Evolutionary conservation across 2,888 invertebrate genomes (phyloP), one percentile per base, ranked within the genome.

Genomic region (Leptogaster cylindrica): DNA sequence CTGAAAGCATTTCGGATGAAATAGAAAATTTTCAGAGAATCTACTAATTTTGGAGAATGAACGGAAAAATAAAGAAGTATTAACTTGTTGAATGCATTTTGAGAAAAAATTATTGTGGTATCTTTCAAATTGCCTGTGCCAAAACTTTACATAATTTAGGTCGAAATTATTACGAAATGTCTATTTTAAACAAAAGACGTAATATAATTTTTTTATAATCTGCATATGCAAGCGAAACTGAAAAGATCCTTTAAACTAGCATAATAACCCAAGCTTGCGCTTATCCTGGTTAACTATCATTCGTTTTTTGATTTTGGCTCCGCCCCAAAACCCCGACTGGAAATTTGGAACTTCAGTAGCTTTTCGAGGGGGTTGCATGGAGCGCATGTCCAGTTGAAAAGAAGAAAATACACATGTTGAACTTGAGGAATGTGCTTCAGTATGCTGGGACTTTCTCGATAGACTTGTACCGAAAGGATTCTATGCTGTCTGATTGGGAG

Each of bases 191-290:
- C 52, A 33, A 52, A 33, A 33, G 52, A 18, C 14, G n/a, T 10
- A 52, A 52, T 16, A 14, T 52, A 52, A 33, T 12, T 20, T 18
- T 16, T 16, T 52, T 52, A 52, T 18, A 52, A 52, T 12, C 8
- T 52, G 33, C 33, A 33, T 52, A n/a, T 16, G 33, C 20, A 10
- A 16, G 8, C 4, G 8, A 16, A 52, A 33, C 31, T 16, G 20
- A 33, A n/a, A 52, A 16, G 3, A 27, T 52, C 33, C 14, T 52
- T 52, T 25, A 20, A 52, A 52, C 28, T 52, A 18, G 39, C 25
- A 58, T 27, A 39, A 58, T 58, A 41, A n/a, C 25, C 41, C 58
- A 41, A 58, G 58, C 58, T 41, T 58, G 58, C 58, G 58, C 58
- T 25, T 23, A 41, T 4, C 3, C n/a, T 58, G 41, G 14, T 12